These are phyloP conservation scores for Oceanites oceanicus DNA, from an alignment of 2,113 vertebrate species.

Conservation along the genomic window DNA sequence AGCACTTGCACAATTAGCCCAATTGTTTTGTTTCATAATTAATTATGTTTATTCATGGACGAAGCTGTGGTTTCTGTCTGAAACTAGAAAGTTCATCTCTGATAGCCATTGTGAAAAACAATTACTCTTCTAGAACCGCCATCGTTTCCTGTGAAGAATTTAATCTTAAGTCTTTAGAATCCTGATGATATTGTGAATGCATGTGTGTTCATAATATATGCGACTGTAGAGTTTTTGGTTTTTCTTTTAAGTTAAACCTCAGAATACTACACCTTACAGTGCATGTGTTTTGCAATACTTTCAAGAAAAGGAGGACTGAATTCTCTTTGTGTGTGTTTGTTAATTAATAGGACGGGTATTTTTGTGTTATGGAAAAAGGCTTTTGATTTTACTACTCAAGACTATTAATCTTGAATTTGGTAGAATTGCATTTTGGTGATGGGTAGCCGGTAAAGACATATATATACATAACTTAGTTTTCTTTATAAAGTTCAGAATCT, in stretches of 20 bases:
- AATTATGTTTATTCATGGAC: slow-evolving; percentile 12
- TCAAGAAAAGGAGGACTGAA: not conserved
- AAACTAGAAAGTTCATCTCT: not conserved
- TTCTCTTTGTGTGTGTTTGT: not conserved
- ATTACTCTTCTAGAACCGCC: not conserved
- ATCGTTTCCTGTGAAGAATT: not conserved
- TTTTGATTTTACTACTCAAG: not conserved
- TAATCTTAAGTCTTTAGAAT: not conserved
- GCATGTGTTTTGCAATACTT: not conserved
- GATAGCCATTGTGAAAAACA: not conserved
- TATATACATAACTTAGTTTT: not conserved
- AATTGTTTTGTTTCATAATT: slow-evolving; percentile 38
- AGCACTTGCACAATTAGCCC: slow-evolving; percentile 8
- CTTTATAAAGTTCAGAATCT: not conserved
- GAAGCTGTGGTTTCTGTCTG: not conserved
- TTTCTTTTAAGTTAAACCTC: not conserved
- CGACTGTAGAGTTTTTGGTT: not conserved
- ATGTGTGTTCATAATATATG: not conserved
- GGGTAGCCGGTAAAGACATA: not conserved
- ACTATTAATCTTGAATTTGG: not conserved
- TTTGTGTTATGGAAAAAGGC: not conserved
- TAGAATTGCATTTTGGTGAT: not conserved
- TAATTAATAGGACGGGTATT: not conserved
- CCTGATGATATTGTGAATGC: not conserved
- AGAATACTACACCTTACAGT: not conserved